These are phyloP conservation scores for Trachymyrmex cornetzi DNA, from an alignment of 1,140 invertebrate genomes.

Conservation along the genomic window DNA sequence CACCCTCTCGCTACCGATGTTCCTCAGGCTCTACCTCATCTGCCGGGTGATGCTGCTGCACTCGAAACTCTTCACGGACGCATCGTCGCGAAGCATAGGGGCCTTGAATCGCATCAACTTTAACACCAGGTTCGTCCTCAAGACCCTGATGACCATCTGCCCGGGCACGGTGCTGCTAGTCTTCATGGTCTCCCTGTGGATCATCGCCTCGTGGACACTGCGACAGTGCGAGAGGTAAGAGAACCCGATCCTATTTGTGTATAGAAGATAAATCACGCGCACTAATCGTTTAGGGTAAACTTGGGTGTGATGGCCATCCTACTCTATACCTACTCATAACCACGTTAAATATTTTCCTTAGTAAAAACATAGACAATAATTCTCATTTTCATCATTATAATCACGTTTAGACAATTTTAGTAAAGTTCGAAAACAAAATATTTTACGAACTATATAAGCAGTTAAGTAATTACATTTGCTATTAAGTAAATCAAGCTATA, in stretches of 20 bases:
- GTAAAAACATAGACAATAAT: too few relatives aligned
- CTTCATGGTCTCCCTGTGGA: slow-evolving; percentile 99
- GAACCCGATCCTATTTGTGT: background rate
- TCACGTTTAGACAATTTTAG: too few relatives aligned
- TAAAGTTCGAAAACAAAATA: too few relatives aligned
- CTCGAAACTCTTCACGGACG: slow-evolving; percentile 99
- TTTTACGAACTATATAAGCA: too few relatives aligned
- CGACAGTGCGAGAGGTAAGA: slow-evolving; percentile 98
- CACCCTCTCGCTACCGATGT: slow-evolving; percentile 99
- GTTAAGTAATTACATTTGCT: too few relatives aligned
- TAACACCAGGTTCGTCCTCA: slow-evolving; percentile 99
- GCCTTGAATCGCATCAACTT: slow-evolving; percentile 99
- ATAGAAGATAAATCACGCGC: background rate
- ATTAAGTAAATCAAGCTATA: too few relatives aligned
- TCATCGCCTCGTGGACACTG: slow-evolving; percentile 99
- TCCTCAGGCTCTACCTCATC: slow-evolving; percentile 99
- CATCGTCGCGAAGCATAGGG: slow-evolving; percentile 97
- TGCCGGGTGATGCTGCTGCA: slow-evolving; percentile 99
- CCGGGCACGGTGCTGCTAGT: slow-evolving; percentile 99
- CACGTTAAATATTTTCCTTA: too few relatives aligned
- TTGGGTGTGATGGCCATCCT: too few relatives aligned
- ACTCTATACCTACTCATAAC: too few relatives aligned
- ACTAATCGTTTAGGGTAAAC: background rate
- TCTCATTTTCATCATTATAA: too few relatives aligned
- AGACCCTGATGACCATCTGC: slow-evolving; percentile 99